Base-by-base conservation (phyloP, 2,888 invertebrate genomes). In the Listrodromus nycthemerus region DNA sequence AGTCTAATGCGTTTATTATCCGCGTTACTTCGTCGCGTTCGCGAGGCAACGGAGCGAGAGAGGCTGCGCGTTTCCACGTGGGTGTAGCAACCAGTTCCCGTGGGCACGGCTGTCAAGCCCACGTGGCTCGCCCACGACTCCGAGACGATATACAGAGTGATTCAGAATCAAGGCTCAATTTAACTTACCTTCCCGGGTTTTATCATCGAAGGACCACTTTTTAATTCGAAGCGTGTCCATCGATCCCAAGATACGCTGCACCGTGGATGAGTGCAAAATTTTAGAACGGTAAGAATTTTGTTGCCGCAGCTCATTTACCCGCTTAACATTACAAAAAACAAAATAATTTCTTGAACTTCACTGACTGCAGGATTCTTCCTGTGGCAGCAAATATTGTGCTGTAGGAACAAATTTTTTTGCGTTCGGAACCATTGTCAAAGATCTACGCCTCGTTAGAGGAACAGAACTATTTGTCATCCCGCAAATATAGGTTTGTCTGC, bases 81-180 rank as follows among this genome's bases (percentile, higher is more conserved):
- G 93, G 93, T 92, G 93, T 93, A 89, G 83, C 82, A 91, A 92
- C 92, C 92, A 91, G 92, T 92, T 92, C 89, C 91, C 90, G 92
- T 91, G 89, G 92, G 92, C 90, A 82, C 85, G 92, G 91, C 92
- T 93, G 92, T 93, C 93, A 92, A 91, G 87, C 93, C 93, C 92
- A 93, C 93, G 93, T 93, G 93, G 92, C 87, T 90, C 92, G 92
- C 93, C 93, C 91, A 92, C 93, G 90, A 90, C 41, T 78, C 41
- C 67, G 27, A 66, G 19, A 50, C 67, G 77, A 75, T 78, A 67
- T 85, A 87, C 84, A 82, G 83, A 58, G 82, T 69, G 79, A 79
- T 85, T 83, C 84, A 81, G 52, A 85, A 83, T 70, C 66, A 21
- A 50, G 61, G 69, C 63, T 71, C 48, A 45, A 41, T 80, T 74